Evolutionary conservation across 2,888 invertebrate genomes (phyloP), one percentile per base, ranked within the genome.

Genomic region (Volucella inanis): DNA sequence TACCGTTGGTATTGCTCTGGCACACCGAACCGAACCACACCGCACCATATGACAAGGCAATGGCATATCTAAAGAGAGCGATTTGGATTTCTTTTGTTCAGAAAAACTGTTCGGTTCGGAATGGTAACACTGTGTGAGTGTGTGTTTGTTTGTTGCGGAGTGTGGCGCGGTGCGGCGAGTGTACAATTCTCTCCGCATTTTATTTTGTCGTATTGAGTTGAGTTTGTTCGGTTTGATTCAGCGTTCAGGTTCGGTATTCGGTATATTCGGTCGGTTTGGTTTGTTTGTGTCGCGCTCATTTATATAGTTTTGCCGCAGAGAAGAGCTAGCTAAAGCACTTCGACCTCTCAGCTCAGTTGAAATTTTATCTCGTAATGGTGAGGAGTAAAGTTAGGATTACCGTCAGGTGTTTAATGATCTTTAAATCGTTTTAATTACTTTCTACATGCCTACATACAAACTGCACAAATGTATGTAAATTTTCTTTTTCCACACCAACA

Each of bases 351-450:
- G 49, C 41, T 80, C 80, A 85, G 85, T 85, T 81, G 47, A 85
- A 81, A 68, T 68, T 79, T 76, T 85, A 85, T 85, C 85, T 85
- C 85, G 77, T 64, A 77, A 72, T 80, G 76, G 80, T 72, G 47
- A 72, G 81, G 76, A 85, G 80, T 77, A 39, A 62, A 80, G 1
- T 78, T 72, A 41, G 71, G 80, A 80, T 85, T 76, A 76, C 52
- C 68, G 83, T 80, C 80, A 85, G 80, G 85, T 85, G 85, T 85
- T 80, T 71, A 76, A 76, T 72, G 22, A 50, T 49, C 57, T 57
- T 70, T 57, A 31, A 18, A 39, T 59, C 49, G 14, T 15, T 61
- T 59, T 52, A 18, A 43, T 31, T 45, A 55, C 0, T 31, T 31
- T 31, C 31, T 31, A 31, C 4, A 31, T 6, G 31, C 31, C 6